Evolutionary conservation across 2,888 invertebrate genomes (phyloP).

Genomic region (Catonia carolina): DNA sequence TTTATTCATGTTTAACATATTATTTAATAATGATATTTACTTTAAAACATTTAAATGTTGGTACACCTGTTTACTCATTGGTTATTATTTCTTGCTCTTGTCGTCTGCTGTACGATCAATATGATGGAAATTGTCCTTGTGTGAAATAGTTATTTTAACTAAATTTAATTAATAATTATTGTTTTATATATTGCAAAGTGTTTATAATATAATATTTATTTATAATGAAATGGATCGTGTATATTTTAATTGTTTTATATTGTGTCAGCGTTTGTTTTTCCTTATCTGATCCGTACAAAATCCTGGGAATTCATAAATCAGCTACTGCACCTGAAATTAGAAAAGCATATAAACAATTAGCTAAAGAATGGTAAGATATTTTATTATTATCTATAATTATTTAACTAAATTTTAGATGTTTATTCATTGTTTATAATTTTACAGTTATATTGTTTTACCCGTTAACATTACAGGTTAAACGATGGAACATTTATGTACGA

Average conservation of each 20-base stretch:
- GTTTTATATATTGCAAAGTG: constrained; percentile 1
- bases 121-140: too few species aligned
- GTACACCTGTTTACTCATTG: too few species aligned
- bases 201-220: not conserved
- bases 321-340: constrained; percentile 77
- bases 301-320: constrained; percentile 66
- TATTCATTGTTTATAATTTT: too few species aligned
- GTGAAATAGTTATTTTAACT: too few species aligned
- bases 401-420: too few species aligned
- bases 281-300: constrained; percentile 66
- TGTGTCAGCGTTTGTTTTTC: constrained; percentile 17
- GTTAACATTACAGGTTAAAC: too few species aligned
- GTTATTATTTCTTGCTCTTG: too few species aligned
- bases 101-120: too few species aligned
- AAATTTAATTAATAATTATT: not conserved
- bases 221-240: constrained; percentile 25
- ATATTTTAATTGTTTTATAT: constrained; percentile 16
- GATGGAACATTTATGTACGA: too few species aligned
- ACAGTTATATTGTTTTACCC: constrained; percentile 10
- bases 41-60: too few species aligned
- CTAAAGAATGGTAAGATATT: constrained; percentile 75
- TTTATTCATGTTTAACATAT: too few species aligned
- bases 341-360: constrained; percentile 81
- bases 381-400: not conserved
- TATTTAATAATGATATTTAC: too few species aligned